Conservation (phyloP, 2,797 vertebrate species). For the Steatocranus sp. region DNA sequence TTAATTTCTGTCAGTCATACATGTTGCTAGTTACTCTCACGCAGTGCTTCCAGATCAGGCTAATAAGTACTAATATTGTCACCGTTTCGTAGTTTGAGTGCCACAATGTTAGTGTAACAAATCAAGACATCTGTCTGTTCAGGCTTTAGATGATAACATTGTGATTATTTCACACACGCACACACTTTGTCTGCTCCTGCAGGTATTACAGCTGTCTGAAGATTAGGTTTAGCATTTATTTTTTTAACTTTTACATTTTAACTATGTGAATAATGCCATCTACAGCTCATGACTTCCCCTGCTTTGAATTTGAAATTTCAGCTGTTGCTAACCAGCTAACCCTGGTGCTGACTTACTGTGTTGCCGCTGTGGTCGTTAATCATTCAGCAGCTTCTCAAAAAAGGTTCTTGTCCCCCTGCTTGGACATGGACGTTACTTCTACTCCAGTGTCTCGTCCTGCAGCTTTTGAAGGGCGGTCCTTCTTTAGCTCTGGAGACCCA, state of each 20-base stretch:
- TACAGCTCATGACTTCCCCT: neutral
- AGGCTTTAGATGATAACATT: neutral
- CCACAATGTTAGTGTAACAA: neutral
- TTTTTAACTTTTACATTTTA: neutral
- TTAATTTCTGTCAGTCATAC: neutral
- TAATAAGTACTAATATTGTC: accelerated
- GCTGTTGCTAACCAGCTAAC: neutral
- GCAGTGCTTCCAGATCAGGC: neutral
- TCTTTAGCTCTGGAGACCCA: neutral
- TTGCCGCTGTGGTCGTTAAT: neutral
- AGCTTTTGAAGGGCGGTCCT: neutral
- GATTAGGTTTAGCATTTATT: neutral
- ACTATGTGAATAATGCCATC: neutral
- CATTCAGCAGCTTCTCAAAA: neutral
- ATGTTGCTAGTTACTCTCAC: neutral
- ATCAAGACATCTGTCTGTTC: neutral
- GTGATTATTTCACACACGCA: accelerated
- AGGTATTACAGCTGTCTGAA: neutral
- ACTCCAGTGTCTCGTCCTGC: neutral
- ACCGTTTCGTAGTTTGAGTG: accelerated
- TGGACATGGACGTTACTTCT: neutral
- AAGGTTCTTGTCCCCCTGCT: neutral
- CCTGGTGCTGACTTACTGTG: neutral
- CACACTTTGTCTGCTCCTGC: neutral
- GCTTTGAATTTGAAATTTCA: neutral